Conservation (phyloP, 2,113 vertebrate genomes). For the Psilopogon haemacephalus region DNA sequence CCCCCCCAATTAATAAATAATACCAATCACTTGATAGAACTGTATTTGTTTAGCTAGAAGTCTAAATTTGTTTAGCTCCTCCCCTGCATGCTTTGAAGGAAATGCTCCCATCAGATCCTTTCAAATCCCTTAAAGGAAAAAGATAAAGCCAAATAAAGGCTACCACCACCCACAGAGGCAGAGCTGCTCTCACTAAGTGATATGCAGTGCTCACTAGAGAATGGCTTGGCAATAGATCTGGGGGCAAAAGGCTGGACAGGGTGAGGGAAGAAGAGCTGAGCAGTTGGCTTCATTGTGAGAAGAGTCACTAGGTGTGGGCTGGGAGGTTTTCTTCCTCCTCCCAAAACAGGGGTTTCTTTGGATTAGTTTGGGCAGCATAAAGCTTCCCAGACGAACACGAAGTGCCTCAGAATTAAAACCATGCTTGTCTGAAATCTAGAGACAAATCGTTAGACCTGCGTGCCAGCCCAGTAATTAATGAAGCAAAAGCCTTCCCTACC, state of each 20-base stretch:
- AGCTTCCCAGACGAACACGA: background rate
- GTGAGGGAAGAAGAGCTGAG: background rate
- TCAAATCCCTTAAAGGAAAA: background rate
- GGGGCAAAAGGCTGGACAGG: background rate
- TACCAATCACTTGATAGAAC: background rate
- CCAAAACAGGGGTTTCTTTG: background rate
- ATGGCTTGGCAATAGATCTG: rapidly evolving
- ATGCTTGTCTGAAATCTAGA: background rate
- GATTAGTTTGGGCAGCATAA: background rate
- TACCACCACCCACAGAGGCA: background rate
- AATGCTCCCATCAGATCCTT: background rate
- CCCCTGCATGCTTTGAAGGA: background rate
- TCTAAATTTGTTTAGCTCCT: background rate
- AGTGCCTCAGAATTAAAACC: background rate
- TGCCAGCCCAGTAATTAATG: background rate
- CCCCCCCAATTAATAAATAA: too few relatives aligned
- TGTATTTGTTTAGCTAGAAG: background rate
- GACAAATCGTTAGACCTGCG: background rate
- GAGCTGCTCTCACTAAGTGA: background rate
- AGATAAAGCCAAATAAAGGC: background rate
- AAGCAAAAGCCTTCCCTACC: background rate
- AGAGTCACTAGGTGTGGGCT: background rate
- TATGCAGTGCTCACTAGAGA: rapidly evolving
- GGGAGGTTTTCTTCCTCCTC: rapidly evolving
- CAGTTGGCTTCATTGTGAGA: background rate